A percentile compares a stretch with the other conserved stretches of the same genome.
phyloP scores from a whole-genome alignment of 2,888 invertebrate genomes.

The Archaeoteleia sp. region DNA sequence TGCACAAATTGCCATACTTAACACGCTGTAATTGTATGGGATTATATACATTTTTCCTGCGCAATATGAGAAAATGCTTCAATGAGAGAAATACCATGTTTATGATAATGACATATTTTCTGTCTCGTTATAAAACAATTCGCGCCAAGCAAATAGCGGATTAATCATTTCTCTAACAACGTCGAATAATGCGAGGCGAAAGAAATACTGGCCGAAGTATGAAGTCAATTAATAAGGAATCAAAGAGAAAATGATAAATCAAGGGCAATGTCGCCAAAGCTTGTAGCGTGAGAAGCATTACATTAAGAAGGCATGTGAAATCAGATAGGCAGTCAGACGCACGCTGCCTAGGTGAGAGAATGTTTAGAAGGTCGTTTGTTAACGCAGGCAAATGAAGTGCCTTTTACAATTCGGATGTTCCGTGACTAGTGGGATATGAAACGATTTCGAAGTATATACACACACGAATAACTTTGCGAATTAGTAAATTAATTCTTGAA shows the following conservation, averaged over 20 bases:
- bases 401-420: constrained; percentile 23
- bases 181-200: constrained; percentile 42
- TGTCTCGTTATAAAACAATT: too few species aligned
- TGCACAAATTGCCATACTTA: too few species aligned
- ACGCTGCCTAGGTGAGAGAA: constrained; percentile 40
- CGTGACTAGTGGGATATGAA: constrained; percentile 42
- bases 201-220: too few species aligned
- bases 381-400: constrained; percentile 50
- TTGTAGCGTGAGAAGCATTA: constrained; percentile 42
- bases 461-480: constrained; percentile 30
- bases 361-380: constrained; percentile 49
- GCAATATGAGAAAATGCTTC: too few species aligned
- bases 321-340: constrained; percentile 44
- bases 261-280: constrained; percentile 38
- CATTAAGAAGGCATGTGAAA: constrained; percentile 48
- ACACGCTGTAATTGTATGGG: too few species aligned
- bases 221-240: constrained; percentile 47
- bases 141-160: too few species aligned
- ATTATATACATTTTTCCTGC: too few species aligned
- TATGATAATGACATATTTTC: too few species aligned
- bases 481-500: too few species aligned
- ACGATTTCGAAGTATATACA: constrained; percentile 42
- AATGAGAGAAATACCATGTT: too few species aligned
- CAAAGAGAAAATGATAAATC: constrained; percentile 41
- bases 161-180: too few species aligned